Evolutionary conservation across 2,797 vertebrate species (phyloP).

Genomic region (Amniataba percoides): DNA sequence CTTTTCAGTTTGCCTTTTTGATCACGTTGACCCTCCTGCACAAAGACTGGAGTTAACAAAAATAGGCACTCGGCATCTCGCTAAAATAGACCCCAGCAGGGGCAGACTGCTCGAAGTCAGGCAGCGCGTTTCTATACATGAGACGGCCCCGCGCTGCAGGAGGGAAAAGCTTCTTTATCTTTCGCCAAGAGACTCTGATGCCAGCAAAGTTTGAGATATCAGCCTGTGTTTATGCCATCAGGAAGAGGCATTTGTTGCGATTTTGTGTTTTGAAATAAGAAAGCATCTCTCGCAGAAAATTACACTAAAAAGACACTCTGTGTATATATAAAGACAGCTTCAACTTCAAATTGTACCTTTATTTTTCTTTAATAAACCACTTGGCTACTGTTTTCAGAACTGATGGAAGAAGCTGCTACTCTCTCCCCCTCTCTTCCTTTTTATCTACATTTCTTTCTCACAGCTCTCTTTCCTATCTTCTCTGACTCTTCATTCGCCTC

Average conservation of each 20-base stretch:
- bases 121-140: not conserved
- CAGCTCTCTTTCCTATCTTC: slow-evolving; percentile 17
- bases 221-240: slow-evolving; percentile 9
- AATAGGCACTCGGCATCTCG: not conserved
- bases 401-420: slow-evolving; percentile 5
- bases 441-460: slow-evolving; percentile 41
- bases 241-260: not conserved
- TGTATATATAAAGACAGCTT: slow-evolving; percentile 4
- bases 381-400: not conserved
- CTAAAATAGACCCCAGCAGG: not conserved
- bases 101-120: not conserved
- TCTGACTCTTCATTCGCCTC: slow-evolving; percentile 37
- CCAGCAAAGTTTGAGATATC: not conserved
- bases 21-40: not conserved
- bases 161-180: not conserved
- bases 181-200: not conserved
- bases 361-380: slow-evolving; percentile 12
- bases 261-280: not conserved
- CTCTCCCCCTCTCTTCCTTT: slow-evolving; percentile 21
- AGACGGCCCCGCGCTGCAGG: not conserved
- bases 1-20: not conserved
- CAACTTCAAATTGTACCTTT: not conserved
- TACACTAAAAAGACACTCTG: not conserved
- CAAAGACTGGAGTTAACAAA: not conserved
- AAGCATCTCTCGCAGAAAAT: not conserved